These are phyloP conservation scores for Plutomurus gul DNA, from an alignment of 1,140 invertebrate genomes.

Conservation along the genomic window DNA sequence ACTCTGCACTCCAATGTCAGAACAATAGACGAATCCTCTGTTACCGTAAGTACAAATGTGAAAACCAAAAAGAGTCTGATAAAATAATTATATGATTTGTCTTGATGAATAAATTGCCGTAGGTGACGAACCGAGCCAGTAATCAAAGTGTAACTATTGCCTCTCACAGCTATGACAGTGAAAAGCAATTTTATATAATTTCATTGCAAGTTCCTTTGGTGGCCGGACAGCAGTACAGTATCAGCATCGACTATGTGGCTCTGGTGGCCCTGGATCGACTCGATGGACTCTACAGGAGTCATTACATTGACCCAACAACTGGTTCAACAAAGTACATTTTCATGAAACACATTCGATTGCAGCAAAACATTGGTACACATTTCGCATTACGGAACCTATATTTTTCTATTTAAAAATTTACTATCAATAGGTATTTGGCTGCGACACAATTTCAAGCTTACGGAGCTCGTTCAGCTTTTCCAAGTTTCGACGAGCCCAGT, in stretches of 20 bases:
- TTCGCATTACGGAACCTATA: background rate
- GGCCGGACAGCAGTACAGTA: conserved; percentile 16
- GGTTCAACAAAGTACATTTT: background rate
- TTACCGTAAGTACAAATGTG: background rate
- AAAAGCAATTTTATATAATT: conserved; percentile 42
- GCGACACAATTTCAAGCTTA: conserved; percentile 26
- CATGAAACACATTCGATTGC: background rate
- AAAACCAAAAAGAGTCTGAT: conserved; percentile 14
- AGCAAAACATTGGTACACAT: background rate
- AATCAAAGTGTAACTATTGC: background rate
- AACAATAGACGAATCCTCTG: background rate
- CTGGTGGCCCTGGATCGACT: conserved; percentile 12
- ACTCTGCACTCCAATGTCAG: conserved; percentile 9
- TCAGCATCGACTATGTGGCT: conserved; percentile 39
- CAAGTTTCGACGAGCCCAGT: conserved; percentile 41
- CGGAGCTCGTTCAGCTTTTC: conserved; percentile 29
- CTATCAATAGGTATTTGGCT: conserved; percentile 44
- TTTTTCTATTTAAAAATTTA: background rate
- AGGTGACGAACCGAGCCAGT: conserved; percentile 3
- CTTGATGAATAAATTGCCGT: background rate
- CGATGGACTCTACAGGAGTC: conserved; percentile 44
- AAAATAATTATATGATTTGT: too few relatives aligned
- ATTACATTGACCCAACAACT: conserved; percentile 28
- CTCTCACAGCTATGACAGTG: background rate
- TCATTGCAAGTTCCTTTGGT: background rate